A percentile compares a stretch with the other conserved stretches of the same genome.
These are phyloP conservation scores for Drosophila kokeensis DNA, from an alignment of 2,888 invertebrate species.

Conservation along the genomic window DNA sequence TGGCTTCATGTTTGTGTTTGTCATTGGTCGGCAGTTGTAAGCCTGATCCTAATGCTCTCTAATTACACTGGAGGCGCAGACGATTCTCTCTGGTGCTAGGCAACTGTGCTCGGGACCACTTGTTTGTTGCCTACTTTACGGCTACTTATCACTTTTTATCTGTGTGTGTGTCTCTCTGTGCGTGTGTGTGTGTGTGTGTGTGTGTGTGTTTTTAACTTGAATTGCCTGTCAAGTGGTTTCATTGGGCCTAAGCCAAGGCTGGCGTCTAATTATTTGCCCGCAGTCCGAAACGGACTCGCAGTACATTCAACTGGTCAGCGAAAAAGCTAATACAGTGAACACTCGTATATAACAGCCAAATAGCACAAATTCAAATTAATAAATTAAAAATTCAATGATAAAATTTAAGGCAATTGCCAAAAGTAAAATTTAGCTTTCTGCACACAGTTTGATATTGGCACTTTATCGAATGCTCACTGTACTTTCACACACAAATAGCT, in stretches of 20 bases:
- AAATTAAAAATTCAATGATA: neutral
- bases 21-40: slow-evolving; percentile 47
- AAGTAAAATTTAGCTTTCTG: neutral
- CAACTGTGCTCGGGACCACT: slow-evolving; percentile 35
- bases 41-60: slow-evolving; percentile 79
- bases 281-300: slow-evolving; percentile 25
- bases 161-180: neutral
- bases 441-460: neutral
- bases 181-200: slow-evolving; percentile 6
- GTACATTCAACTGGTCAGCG: slow-evolving; percentile 49
- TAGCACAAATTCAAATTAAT: neutral
- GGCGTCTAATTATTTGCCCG: slow-evolving; percentile 66
- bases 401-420: neutral
- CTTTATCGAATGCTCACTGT: neutral
- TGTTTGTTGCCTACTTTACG: slow-evolving; percentile 68
- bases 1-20: slow-evolving; percentile 29
- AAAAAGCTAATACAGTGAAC: neutral
- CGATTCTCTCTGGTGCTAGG: slow-evolving; percentile 26
- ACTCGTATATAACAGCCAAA: neutral
- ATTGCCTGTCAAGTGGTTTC: slow-evolving; percentile 24
- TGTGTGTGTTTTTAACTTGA: slow-evolving; percentile 28
- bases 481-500: neutral
- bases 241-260: slow-evolving; percentile 49
- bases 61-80: slow-evolving; percentile 65
- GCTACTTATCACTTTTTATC: slow-evolving; percentile 63